These are phyloP conservation scores for Parapsyche elsis DNA, from an alignment of 1,140 invertebrate species.

Conservation along the genomic window DNA sequence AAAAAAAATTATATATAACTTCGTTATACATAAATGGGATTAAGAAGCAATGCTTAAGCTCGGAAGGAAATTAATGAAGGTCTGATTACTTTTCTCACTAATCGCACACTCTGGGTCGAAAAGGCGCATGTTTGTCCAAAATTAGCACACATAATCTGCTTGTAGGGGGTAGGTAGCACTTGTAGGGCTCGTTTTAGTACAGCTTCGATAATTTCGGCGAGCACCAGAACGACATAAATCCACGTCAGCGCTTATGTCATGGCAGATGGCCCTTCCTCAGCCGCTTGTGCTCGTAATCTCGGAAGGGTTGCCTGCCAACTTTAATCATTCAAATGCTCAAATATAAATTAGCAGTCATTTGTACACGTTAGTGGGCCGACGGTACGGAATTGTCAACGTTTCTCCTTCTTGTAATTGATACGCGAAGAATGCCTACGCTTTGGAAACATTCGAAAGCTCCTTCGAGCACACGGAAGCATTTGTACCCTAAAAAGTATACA, in stretches of 20 bases:
- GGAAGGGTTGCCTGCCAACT: conserved; percentile 31
- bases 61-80: too few relatives aligned
- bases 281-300: background rate
- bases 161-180: background rate
- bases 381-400: conserved; percentile 42
- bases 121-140: background rate
- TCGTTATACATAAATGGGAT: too few relatives aligned
- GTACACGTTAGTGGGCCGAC: conserved; percentile 33
- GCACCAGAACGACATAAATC: background rate
- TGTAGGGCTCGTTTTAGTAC: background rate
- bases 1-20: too few relatives aligned
- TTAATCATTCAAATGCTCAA: conserved; percentile 50
- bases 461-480: too few relatives aligned
- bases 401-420: background rate
- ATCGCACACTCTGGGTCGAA: background rate
- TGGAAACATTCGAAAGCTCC: too few relatives aligned
- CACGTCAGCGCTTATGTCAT: conserved; percentile 17
- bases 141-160: background rate
- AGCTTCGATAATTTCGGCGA: background rate
- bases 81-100: too few relatives aligned
- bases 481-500: too few relatives aligned
- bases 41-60: too few relatives aligned
- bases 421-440: background rate
- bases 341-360: conserved; percentile 54
- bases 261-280: conserved; percentile 14